A percentile compares a stretch with the other conserved stretches of the same genome.
These are phyloP conservation scores for Hanleya hanleyi DNA, from an alignment of 2,888 invertebrate genomes.

Conservation along the genomic window DNA sequence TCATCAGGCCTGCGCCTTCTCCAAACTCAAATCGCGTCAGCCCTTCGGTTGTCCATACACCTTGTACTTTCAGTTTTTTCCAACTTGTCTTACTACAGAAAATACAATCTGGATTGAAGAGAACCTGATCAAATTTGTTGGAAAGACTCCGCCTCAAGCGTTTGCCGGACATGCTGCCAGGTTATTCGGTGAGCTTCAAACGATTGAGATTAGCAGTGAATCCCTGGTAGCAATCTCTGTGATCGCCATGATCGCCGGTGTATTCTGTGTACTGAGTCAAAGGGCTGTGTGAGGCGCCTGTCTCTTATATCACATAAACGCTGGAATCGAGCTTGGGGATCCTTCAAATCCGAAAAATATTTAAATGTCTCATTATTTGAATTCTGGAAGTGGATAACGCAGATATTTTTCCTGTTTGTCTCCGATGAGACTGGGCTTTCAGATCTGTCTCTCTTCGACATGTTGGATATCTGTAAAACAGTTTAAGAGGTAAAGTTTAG, in stretches of 20 bases:
- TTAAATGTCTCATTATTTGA: not conserved
- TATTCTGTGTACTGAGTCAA: not conserved
- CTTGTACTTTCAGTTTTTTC: not conserved
- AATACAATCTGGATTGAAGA: not conserved
- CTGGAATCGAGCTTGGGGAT: not conserved
- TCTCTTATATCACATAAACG: not conserved
- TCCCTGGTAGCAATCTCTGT: not conserved
- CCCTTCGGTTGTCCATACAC: not conserved
- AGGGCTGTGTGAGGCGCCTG: not conserved
- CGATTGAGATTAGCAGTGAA: not conserved
- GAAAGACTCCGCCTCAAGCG: not conserved
- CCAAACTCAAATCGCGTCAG: not conserved
- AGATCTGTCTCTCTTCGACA: too few relatives aligned
- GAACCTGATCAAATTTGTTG: not conserved
- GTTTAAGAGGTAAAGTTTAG: too few relatives aligned
- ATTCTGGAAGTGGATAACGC: not conserved
- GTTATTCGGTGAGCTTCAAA: not conserved
- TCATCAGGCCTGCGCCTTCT: not conserved
- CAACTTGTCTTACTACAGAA: not conserved
- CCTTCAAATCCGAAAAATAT: not conserved
- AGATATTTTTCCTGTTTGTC: too few relatives aligned
- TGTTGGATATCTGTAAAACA: too few relatives aligned
- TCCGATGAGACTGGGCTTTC: too few relatives aligned
- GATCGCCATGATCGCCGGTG: not conserved
- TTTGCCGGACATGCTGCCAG: not conserved